Percentiles rank a stretch among this genome's conserved stretches.
Conservation (phyloP, 2,888 invertebrate genomes). For the Dicyrtomina minuta region DNA sequence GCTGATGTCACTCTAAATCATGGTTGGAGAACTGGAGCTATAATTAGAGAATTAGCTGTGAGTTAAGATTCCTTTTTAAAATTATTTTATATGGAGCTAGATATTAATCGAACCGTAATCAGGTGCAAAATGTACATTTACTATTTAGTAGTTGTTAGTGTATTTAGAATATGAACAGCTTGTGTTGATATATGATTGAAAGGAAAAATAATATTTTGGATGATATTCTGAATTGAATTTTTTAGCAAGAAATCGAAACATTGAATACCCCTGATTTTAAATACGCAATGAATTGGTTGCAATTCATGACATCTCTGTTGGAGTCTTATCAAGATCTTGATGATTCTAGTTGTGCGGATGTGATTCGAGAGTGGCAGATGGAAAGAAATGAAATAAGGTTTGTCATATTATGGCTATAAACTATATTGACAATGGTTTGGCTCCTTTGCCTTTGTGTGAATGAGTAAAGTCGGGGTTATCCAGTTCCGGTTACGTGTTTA, state of each 20-base stretch:
- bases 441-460: no score
- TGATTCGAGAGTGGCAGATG: slow-evolving; percentile 74
- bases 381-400: slow-evolving; percentile 76
- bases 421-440: slow-evolving; percentile 8
- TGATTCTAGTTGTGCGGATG: slow-evolving; percentile 66
- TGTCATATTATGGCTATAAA: background rate
- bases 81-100: background rate
- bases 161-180: background rate
- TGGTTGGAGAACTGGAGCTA: slow-evolving; percentile 88
- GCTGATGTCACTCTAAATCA: slow-evolving; percentile 94
- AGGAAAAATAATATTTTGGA: no score
- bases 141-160: background rate
- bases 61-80: no score
- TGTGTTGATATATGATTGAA: background rate
- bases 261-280: slow-evolving; percentile 81
- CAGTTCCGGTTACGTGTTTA: no score
- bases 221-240: no score
- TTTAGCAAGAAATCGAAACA: slow-evolving; percentile 86
- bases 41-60: slow-evolving; percentile 90
- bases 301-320: slow-evolving; percentile 85
- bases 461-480: no score
- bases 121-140: no score
- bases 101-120: no score
- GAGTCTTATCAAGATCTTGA: slow-evolving; percentile 84
- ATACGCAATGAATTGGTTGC: slow-evolving; percentile 84